A percentile compares a stretch with the other conserved stretches of the same genome.
Evolutionary conservation across 2,113 vertebrate species (phyloP).

Genomic region (Rhinolophus sinicus): DNA sequence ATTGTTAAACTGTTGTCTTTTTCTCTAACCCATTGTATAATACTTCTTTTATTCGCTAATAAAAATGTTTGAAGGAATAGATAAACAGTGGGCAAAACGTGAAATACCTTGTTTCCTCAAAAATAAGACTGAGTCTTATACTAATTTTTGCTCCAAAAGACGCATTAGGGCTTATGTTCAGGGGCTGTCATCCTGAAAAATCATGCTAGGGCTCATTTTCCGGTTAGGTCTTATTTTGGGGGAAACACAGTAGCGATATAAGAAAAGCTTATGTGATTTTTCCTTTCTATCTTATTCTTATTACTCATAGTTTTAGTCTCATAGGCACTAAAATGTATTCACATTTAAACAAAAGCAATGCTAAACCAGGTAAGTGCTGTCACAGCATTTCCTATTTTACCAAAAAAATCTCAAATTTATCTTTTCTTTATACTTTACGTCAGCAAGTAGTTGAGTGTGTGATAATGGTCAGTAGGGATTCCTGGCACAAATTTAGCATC

Average conservation of each 20-base stretch:
- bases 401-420: background rate
- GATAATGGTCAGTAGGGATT: background rate
- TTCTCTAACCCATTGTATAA: background rate
- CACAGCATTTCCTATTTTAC: background rate
- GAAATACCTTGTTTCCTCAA: background rate
- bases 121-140: too few relatives aligned
- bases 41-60: background rate
- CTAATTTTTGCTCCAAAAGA: too few relatives aligned
- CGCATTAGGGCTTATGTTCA: too few relatives aligned
- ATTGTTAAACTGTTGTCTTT: background rate
- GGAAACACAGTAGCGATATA: too few relatives aligned
- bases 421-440: background rate
- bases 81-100: background rate
- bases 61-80: background rate
- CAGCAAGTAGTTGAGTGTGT: background rate
- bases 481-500: background rate
- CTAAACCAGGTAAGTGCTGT: background rate
- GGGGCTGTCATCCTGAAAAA: too few relatives aligned
- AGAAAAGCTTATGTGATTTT: background rate
- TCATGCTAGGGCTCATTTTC: too few relatives aligned
- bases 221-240: too few relatives aligned
- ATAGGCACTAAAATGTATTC: background rate
- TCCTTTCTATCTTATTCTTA: background rate
- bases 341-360: slow-evolving; percentile 1
- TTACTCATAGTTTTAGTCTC: background rate